These are phyloP conservation scores for Gorsachius magnificus DNA, from an alignment of 2,797 vertebrate genomes.

Conservation along the genomic window DNA sequence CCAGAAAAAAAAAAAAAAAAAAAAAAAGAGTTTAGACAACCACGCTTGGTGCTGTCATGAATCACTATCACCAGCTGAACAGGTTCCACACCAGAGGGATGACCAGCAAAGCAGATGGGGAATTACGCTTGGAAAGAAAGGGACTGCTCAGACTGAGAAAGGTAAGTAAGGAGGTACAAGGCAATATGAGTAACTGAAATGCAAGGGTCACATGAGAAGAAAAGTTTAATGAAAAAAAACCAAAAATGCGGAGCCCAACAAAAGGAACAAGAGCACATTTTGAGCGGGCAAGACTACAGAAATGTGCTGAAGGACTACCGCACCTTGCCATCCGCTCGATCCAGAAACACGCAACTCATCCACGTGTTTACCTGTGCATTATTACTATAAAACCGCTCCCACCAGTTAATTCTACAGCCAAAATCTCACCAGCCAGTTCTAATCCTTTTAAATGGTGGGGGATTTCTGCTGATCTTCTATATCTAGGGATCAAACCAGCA, in stretches of 20 bases:
- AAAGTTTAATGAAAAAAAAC: neutral
- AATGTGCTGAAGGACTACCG: neutral
- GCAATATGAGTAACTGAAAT: neutral
- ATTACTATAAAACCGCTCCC: neutral
- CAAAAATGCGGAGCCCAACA: rapidly evolving
- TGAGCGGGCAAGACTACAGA: neutral
- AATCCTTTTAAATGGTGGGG: conserved; percentile 50
- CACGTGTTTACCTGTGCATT: neutral
- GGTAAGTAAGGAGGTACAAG: neutral
- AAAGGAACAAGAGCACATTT: neutral
- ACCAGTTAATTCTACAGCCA: conserved; percentile 27
- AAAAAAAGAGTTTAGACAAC: neutral
- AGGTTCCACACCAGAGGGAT: neutral
- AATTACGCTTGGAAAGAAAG: neutral
- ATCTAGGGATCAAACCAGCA: conserved; percentile 37
- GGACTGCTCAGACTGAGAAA: neutral
- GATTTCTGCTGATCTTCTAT: conserved; percentile 45
- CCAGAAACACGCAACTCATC: neutral
- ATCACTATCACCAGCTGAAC: neutral
- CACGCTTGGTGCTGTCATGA: neutral
- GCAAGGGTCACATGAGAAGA: neutral
- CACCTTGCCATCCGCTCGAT: neutral
- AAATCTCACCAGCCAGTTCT: conserved; percentile 23
- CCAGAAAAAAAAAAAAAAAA: neutral
- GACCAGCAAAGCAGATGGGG: neutral